Conservation (phyloP, 2,113 vertebrate genomes). For the Malaclemys terrapin region DNA sequence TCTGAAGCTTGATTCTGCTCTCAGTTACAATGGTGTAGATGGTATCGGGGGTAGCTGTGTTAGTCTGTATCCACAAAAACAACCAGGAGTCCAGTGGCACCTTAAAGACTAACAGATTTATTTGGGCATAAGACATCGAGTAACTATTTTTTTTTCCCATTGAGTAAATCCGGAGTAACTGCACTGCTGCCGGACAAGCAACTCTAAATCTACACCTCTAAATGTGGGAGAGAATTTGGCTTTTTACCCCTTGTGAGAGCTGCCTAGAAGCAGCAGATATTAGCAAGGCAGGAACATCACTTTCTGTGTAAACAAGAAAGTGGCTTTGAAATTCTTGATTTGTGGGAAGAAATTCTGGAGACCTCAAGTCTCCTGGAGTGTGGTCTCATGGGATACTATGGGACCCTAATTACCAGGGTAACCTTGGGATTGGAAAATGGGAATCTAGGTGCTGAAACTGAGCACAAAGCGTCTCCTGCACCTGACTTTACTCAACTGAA, state of each 20-base stretch:
- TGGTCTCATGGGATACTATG: background rate
- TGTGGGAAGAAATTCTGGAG: background rate
- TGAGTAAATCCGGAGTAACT: background rate
- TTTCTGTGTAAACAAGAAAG: background rate
- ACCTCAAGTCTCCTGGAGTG: background rate
- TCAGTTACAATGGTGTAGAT: background rate
- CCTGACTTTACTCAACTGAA: too few species aligned
- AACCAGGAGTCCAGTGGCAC: too few species aligned
- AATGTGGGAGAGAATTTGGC: fast-evolving
- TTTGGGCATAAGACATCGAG: background rate
- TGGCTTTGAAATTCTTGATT: background rate
- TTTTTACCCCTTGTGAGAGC: background rate
- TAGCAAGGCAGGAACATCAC: background rate
- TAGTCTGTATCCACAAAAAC: too few species aligned
- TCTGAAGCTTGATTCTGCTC: background rate
- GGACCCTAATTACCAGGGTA: too few species aligned
- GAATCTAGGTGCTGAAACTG: too few species aligned
- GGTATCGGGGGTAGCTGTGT: too few species aligned
- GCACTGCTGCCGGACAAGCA: background rate
- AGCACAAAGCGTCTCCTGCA: too few species aligned
- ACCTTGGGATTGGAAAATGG: background rate
- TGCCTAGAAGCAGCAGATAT: background rate
- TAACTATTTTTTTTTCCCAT: background rate
- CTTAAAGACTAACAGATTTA: too few species aligned
- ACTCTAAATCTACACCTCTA: fast-evolving